phyloP scores from a whole-genome alignment of 1,140 invertebrate species.

The Brachionus asplanchnoidis region DNA sequence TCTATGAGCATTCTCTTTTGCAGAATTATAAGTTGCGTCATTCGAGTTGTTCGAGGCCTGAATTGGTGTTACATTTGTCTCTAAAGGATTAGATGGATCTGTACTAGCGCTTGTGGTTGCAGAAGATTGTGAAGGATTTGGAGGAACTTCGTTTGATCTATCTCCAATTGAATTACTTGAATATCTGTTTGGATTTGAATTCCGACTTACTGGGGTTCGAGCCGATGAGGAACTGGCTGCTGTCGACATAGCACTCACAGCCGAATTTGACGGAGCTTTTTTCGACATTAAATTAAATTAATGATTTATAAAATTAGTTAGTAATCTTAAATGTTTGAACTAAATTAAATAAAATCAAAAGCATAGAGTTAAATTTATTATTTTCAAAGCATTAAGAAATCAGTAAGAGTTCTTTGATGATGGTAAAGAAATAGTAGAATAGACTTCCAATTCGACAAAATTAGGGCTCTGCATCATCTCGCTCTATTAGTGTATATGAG shows the following conservation, averaged over 20 bases:
- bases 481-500: neutral
- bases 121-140: conserved; percentile 1
- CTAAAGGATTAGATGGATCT: neutral
- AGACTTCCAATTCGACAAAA: neutral
- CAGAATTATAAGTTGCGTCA: neutral
- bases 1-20: conserved; percentile 56
- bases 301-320: neutral
- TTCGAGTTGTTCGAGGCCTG: conserved; percentile 7
- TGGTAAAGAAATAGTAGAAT: neutral
- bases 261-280: conserved; percentile 8
- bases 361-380: neutral
- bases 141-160: conserved; percentile 11
- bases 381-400: neutral
- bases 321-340: neutral
- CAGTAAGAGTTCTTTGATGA: neutral
- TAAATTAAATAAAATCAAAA: neutral
- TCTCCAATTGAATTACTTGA: neutral
- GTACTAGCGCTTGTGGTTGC: neutral
- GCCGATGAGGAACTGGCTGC: neutral
- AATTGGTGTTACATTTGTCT: conserved; percentile 3
- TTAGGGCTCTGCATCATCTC: neutral
- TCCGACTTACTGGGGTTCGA: neutral
- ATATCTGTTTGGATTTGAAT: neutral
- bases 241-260: conserved; percentile 13
- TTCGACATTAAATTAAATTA: neutral